Evolutionary conservation across 2,113 vertebrate species (phyloP).

Genomic region (Ramphastos sulfuratus): DNA sequence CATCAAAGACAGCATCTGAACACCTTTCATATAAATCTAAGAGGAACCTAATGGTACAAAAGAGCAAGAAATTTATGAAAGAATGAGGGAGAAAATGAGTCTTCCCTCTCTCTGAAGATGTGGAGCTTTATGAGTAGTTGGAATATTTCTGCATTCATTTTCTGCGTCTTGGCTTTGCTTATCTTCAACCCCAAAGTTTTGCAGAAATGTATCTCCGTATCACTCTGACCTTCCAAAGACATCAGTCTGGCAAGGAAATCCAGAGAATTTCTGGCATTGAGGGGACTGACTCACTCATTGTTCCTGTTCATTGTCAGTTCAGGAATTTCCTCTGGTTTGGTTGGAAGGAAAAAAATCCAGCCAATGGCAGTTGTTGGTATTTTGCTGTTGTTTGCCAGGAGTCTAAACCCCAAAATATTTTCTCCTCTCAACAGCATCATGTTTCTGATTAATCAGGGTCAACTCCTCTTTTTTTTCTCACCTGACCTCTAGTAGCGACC

Average conservation of each 20-base stretch:
- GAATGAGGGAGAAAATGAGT: background rate
- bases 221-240: slow-evolving; percentile 57
- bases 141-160: slow-evolving; percentile 42
- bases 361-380: slow-evolving; percentile 43
- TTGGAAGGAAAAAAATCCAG: slow-evolving; percentile 56
- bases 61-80: background rate
- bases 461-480: slow-evolving; percentile 18
- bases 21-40: background rate
- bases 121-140: slow-evolving; percentile 12
- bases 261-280: slow-evolving; percentile 68
- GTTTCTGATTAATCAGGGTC: slow-evolving; percentile 60
- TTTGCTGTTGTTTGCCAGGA: slow-evolving; percentile 45
- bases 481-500: slow-evolving; percentile 38
- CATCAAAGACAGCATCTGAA: background rate
- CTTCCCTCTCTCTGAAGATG: background rate
- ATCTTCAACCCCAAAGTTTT: slow-evolving; percentile 1
- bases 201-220: slow-evolving; percentile 47
- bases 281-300: slow-evolving; percentile 66
- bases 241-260: slow-evolving; percentile 52
- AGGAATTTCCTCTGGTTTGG: slow-evolving; percentile 74
- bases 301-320: slow-evolving; percentile 68
- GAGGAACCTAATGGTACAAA: background rate
- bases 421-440: slow-evolving; percentile 26
- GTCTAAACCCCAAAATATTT: slow-evolving; percentile 48
- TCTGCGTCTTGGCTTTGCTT: slow-evolving; percentile 46